Percentiles rank a stretch among this genome's conserved stretches.
These are phyloP conservation scores for Botrylloides violaceus DNA, from an alignment of 23 tunicate species.

Conservation along the genomic window DNA sequence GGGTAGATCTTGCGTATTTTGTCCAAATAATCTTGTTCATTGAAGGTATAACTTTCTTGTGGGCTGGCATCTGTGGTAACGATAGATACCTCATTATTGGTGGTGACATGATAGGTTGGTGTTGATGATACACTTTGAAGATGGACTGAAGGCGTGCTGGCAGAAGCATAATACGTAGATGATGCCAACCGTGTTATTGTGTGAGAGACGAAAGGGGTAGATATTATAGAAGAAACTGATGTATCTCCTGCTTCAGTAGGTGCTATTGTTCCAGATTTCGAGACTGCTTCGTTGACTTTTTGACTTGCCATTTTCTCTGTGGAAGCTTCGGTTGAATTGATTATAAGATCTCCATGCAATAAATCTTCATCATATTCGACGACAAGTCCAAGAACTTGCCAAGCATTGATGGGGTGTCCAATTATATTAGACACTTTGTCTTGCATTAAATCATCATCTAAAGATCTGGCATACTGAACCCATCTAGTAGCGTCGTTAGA, in stretches of 20 bases:
- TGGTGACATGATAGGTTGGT: not conserved
- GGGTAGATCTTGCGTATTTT: constrained; percentile 9
- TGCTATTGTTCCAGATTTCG: not conserved
- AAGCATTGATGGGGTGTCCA: constrained; percentile 3
- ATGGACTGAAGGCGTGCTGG: not conserved
- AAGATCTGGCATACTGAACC: constrained; percentile 2
- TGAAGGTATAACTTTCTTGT: not conserved
- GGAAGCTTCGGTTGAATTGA: too few species aligned
- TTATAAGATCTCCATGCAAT: too few species aligned
- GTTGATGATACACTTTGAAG: not conserved
- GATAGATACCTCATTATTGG: not conserved
- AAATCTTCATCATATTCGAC: constrained; percentile 9
- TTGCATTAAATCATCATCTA: constrained; percentile 15
- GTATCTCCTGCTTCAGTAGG: not conserved
- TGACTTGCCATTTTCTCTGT: too few species aligned
- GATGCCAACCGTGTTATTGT: not conserved
- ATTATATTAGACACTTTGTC: constrained; percentile 1
- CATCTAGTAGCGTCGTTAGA: not conserved
- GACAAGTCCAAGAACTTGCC: constrained; percentile 27
- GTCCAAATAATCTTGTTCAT: constrained; percentile 1
- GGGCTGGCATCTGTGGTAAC: not conserved
- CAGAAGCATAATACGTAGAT: too few species aligned
- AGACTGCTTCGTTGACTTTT: not conserved
- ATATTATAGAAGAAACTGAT: not conserved
- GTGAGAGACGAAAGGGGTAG: too few species aligned